Evolutionary conservation across 2,888 invertebrate genomes (phyloP).

Genomic region (Pandemis heparana): DNA sequence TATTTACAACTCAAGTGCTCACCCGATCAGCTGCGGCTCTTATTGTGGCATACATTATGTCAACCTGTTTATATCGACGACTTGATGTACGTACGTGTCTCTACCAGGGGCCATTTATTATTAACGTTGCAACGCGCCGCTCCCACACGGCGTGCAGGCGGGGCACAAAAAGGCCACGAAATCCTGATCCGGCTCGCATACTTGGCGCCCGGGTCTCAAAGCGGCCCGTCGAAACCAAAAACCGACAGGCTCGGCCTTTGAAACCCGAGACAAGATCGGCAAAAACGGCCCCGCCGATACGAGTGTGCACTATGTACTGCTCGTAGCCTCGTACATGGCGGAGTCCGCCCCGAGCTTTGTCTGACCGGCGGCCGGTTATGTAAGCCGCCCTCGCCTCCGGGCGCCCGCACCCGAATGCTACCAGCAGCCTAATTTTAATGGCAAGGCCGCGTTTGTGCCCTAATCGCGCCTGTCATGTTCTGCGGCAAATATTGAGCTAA

Average conservation of each 20-base stretch:
- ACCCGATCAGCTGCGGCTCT: conserved; percentile 30
- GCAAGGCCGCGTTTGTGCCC: conserved; percentile 24
- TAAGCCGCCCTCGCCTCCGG: conserved; percentile 14
- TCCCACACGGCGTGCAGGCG: conserved; percentile 22
- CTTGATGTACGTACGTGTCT: conserved; percentile 12
- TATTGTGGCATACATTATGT: conserved; percentile 20
- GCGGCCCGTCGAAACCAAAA: conserved; percentile 17
- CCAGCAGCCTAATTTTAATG: conserved; percentile 25
- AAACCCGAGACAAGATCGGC: conserved; percentile 17
- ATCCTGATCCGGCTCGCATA: conserved; percentile 5
- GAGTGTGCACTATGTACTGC: conserved; percentile 9
- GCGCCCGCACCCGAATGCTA: conserved; percentile 7
- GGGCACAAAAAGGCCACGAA: conserved; percentile 26
- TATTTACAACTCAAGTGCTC: conserved; percentile 13
- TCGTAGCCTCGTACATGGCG: background rate
- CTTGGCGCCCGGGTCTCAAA: background rate
- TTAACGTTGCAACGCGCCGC: conserved; percentile 25
- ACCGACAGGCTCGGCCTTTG: conserved; percentile 28
- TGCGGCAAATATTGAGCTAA: conserved; percentile 9
- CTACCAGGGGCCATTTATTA: conserved; percentile 27
- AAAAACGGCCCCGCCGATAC: conserved; percentile 8
- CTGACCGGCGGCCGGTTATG: conserved; percentile 20
- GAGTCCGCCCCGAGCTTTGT: conserved; percentile 17
- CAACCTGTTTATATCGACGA: conserved; percentile 18
- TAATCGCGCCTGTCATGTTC: conserved; percentile 21